Evolutionary conservation across 2,113 vertebrate genomes (phyloP), one percentile per base, ranked within the genome.

Genomic region (Bufo gargarizans): DNA sequence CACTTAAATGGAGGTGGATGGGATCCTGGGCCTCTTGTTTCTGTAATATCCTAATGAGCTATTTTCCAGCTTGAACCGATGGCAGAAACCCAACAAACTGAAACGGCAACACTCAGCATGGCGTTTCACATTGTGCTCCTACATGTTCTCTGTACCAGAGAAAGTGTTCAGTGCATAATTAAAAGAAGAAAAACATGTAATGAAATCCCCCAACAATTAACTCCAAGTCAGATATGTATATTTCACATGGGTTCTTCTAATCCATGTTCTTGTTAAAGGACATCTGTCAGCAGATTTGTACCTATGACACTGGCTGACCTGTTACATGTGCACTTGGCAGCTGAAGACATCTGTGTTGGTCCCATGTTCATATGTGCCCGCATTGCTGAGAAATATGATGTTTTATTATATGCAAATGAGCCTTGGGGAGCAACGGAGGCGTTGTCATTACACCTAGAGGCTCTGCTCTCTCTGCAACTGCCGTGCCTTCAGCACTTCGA

Each of bases 81-180:
- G 85, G 76, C 85, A 82, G 86, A 56, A 67, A 58, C 77, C 78
- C 86, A 72, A 58, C 80, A 81, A 71, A 67, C 47, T 53, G 50
- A 87, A 87, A 71, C 86, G 16, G 33, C 63, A 87, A 56, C 65
- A 59, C 86, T 72, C 81, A 65, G 86, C 86, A 72, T 59, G 67
- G 43, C 49, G 50, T 86, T 19, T 17, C 55, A 82, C 78, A 82
- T 72, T 71, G 77, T 82, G 86, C 86, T 59, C 86, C 86, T 79
- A 81, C 86, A 82, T 87, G 82, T 17, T 56, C 77, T 87, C 72
- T 61, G 63, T 87, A 71, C 82, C 72, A 79, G 63, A 72, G 55
- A 59, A 86, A 77, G 55, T 63, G 43, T 45, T 16, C 53, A 59
- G n/a, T 58, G 50, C 59, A 55, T 76, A 11, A 76, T 58, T 47